Percentiles rank a stretch among this genome's conserved stretches.
Conservation (phyloP, 2,888 invertebrate genomes). For the Panopea generosa region DNA sequence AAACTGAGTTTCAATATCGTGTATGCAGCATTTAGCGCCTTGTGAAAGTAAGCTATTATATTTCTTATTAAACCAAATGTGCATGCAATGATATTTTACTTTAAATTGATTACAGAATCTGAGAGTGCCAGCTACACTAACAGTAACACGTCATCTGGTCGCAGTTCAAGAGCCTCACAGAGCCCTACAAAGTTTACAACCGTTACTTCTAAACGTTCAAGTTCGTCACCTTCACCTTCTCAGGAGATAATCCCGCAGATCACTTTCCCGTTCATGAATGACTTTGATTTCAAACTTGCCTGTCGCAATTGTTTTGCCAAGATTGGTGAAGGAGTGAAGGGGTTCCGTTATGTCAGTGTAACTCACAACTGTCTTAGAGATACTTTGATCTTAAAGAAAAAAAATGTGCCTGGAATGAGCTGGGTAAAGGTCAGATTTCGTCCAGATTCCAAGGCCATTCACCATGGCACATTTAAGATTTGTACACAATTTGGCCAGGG, state of each 20-base stretch:
- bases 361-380: slow-evolving; percentile 72
- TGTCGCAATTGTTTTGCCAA: slow-evolving; percentile 77
- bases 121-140: slow-evolving; percentile 24
- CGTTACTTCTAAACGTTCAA: slow-evolving; percentile 14
- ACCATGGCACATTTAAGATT: slow-evolving; percentile 71
- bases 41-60: no score
- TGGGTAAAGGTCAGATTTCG: slow-evolving; percentile 79
- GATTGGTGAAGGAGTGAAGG: slow-evolving; percentile 74
- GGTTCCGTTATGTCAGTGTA: slow-evolving; percentile 62
- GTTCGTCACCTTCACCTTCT: slow-evolving; percentile 16
- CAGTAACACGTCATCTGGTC: slow-evolving; percentile 50
- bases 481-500: slow-evolving; percentile 74
- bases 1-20: no score
- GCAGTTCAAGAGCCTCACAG: slow-evolving; percentile 54
- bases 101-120: no score
- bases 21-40: no score
- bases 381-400: slow-evolving; percentile 70
- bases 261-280: slow-evolving; percentile 68
- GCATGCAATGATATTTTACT: no score
- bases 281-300: slow-evolving; percentile 76
- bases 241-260: slow-evolving; percentile 40
- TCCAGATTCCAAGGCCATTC: slow-evolving; percentile 51
- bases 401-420: slow-evolving; percentile 50
- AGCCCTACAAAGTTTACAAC: slow-evolving; percentile 42
- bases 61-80: no score